These are phyloP conservation scores for Drosophila peninsularis DNA, from an alignment of 2,888 invertebrate genomes.

Conservation along the genomic window DNA sequence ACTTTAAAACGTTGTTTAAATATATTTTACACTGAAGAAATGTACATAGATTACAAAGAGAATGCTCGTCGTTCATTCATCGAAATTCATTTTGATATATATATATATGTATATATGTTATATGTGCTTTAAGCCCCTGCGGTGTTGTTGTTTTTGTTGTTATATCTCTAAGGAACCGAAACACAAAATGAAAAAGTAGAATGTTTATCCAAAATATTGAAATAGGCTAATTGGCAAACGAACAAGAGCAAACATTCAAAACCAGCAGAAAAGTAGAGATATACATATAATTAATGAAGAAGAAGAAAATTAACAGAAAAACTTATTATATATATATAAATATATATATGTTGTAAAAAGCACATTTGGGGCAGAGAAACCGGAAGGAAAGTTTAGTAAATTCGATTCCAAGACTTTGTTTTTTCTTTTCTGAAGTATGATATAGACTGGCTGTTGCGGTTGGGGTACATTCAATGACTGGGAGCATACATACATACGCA, in stretches of 20 bases:
- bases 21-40: conserved; percentile 63
- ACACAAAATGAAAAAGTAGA: not conserved
- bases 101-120: conserved; percentile 1
- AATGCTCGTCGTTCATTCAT: conserved; percentile 39
- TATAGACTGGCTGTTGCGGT: conserved; percentile 1
- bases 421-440: not conserved
- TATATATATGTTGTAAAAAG: conserved; percentile 33
- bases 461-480: not conserved
- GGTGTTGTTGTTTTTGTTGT: conserved; percentile 69
- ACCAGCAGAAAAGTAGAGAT: conserved; percentile 50
- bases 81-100: conserved; percentile 29
- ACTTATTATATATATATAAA: conserved; percentile 14
- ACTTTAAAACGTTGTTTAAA: conserved; percentile 33
- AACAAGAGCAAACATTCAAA: conserved; percentile 75
- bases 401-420: conserved; percentile 7
- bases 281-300: conserved; percentile 31
- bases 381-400: conserved; percentile 9
- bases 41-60: conserved; percentile 66
- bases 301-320: conserved; percentile 12
- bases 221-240: conserved; percentile 69
- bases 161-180: conserved; percentile 61
- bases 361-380: conserved; percentile 32
- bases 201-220: conserved; percentile 33
- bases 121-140: conserved; percentile 66
- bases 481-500: conserved; percentile 16